Conservation (phyloP, 1,140 invertebrate species). For the Drosophila nebulosa region DNA sequence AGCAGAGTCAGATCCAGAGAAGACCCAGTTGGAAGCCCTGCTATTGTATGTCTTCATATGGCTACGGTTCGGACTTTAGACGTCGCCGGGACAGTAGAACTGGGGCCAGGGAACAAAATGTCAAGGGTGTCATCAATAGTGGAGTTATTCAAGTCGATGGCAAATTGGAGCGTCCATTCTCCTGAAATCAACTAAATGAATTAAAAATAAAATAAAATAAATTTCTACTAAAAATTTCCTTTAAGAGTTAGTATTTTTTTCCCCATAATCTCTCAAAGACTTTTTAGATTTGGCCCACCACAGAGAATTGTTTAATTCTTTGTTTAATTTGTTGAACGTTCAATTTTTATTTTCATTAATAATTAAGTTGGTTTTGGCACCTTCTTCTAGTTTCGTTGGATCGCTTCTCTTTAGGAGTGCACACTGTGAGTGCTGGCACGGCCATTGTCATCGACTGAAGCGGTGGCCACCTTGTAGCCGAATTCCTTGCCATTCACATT, state of each 20-base stretch:
- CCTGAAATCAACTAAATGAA: conserved; percentile 22
- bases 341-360: neutral
- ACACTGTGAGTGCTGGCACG: conserved; percentile 76
- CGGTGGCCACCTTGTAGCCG: conserved; percentile 77
- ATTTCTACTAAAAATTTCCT: neutral
- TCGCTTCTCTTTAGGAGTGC: conserved; percentile 61
- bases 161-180: conserved; percentile 72
- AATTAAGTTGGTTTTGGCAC: too few species aligned
- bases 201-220: neutral
- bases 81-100: conserved; percentile 50
- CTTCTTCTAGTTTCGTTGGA: neutral
- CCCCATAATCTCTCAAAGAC: too few species aligned
- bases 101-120: neutral
- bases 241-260: too few species aligned
- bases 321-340: neutral
- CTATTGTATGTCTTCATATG: conserved; percentile 66
- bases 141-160: conserved; percentile 55
- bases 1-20: conserved; percentile 52
- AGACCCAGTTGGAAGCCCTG: conserved; percentile 74
- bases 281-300: too few species aligned
- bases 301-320: too few species aligned
- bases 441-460: conserved; percentile 80
- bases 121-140: conserved; percentile 23
- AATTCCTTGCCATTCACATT: conserved; percentile 70
- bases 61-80: conserved; percentile 41